Evolutionary conservation across 2,888 invertebrate species (phyloP).

Genomic region (Pycnomerus fuliginosus): DNA sequence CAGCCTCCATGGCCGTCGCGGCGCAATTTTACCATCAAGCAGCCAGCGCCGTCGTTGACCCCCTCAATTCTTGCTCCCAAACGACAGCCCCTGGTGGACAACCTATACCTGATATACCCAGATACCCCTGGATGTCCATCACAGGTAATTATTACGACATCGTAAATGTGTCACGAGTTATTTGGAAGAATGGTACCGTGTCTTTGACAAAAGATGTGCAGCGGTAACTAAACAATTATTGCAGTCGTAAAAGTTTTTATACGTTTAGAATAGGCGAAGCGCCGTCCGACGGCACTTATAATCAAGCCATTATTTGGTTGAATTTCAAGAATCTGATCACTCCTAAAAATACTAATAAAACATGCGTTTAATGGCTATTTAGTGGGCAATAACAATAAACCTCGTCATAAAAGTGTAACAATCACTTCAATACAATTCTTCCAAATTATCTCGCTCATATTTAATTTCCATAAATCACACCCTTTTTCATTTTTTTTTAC

Average conservation of each 20-base stretch:
- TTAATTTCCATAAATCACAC: constrained; percentile 10
- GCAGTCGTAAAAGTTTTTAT: constrained; percentile 33
- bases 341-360: constrained; percentile 48
- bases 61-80: constrained; percentile 76
- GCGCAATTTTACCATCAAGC: constrained; percentile 92
- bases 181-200: too few species aligned
- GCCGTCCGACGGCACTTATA: constrained; percentile 20
- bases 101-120: constrained; percentile 87
- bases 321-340: constrained; percentile 30
- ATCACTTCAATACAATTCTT: constrained; percentile 5
- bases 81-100: constrained; percentile 71
- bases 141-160: constrained; percentile 74
- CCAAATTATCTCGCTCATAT: constrained; percentile 11
- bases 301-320: constrained; percentile 21
- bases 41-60: constrained; percentile 76
- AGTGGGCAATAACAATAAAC: constrained; percentile 51
- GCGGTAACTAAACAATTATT: constrained; percentile 1
- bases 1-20: constrained; percentile 62
- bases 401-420: constrained; percentile 45
- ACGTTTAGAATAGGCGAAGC: neutral
- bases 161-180: too few species aligned
- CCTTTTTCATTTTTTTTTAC: constrained; percentile 58
- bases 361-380: constrained; percentile 49
- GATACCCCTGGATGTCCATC: constrained; percentile 96
- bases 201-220: too few species aligned